A percentile compares a stretch with the other conserved stretches of the same genome.
Conservation (phyloP, 2,113 vertebrate genomes). For the Microcebus tavaratra region DNA sequence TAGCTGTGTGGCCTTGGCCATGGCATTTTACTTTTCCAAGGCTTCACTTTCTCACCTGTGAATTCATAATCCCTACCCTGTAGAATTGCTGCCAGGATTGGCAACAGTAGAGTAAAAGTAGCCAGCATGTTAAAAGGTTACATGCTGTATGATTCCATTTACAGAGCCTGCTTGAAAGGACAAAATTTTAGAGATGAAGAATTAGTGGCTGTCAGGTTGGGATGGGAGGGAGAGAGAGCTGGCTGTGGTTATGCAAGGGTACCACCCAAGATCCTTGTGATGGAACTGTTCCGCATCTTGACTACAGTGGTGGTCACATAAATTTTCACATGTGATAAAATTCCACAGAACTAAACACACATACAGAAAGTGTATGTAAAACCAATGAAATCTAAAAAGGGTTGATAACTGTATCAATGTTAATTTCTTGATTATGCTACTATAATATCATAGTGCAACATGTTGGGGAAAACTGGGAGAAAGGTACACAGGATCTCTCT, state of each 20-base stretch:
- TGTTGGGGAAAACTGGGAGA: background rate
- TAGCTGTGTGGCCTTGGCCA: rapidly evolving
- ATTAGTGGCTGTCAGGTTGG: background rate
- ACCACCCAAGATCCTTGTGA: background rate
- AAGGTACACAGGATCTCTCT: background rate
- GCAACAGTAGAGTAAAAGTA: background rate
- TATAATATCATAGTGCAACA: background rate
- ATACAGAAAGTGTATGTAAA: background rate
- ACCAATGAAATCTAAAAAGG: background rate
- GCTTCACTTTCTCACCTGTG: background rate
- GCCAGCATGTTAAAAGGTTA: background rate
- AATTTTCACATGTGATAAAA: background rate
- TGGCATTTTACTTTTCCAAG: background rate
- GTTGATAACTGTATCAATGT: background rate
- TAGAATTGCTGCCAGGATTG: background rate
- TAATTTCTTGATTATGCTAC: background rate
- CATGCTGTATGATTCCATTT: background rate
- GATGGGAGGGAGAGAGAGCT: no score
- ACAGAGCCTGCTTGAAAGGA: background rate
- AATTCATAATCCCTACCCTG: background rate
- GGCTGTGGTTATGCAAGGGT: background rate
- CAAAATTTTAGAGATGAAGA: background rate
- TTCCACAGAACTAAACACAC: background rate
- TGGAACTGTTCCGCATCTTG: background rate
- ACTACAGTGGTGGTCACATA: background rate